phyloP scores from a whole-genome alignment of 2,113 vertebrate genomes.

The Serilophus lunatus region DNA sequence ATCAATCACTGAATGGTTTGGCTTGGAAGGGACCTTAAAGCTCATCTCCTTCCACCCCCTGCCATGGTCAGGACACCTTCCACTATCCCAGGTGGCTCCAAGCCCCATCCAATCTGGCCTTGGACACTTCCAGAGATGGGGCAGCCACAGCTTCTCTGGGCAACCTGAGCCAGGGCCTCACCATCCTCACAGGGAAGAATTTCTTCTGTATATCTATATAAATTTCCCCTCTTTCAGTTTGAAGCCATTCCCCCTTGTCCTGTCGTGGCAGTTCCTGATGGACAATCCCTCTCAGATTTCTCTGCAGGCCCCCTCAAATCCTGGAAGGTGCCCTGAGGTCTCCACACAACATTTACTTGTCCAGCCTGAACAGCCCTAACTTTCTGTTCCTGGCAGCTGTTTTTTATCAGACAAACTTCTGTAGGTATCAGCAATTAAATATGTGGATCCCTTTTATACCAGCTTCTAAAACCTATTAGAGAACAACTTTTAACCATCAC shows the following conservation, averaged over 20 bases:
- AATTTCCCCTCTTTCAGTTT: not conserved
- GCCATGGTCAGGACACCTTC: not conserved
- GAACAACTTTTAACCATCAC: not conserved
- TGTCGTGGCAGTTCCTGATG: not conserved
- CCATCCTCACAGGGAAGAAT: not conserved
- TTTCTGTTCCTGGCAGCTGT: not conserved
- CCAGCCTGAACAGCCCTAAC: not conserved
- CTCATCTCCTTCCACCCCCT: accelerated
- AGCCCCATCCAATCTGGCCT: accelerated
- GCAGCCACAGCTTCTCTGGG: not conserved
- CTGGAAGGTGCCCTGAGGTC: not conserved
- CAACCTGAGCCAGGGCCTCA: not conserved
- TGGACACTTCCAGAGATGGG: not conserved
- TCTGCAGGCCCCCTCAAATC: not conserved
- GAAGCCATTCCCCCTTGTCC: not conserved
- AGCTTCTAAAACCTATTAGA: not conserved
- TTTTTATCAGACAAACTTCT: not conserved
- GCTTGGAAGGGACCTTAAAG: not conserved
- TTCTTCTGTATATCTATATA: not conserved
- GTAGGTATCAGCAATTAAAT: not conserved
- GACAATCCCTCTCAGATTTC: not conserved
- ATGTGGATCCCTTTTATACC: not conserved
- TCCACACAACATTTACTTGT: not conserved
- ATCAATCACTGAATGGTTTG: not conserved
- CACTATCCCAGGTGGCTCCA: not conserved